These are phyloP conservation scores for Micrasema minimum DNA, from an alignment of 1,140 invertebrate genomes.

Conservation along the genomic window DNA sequence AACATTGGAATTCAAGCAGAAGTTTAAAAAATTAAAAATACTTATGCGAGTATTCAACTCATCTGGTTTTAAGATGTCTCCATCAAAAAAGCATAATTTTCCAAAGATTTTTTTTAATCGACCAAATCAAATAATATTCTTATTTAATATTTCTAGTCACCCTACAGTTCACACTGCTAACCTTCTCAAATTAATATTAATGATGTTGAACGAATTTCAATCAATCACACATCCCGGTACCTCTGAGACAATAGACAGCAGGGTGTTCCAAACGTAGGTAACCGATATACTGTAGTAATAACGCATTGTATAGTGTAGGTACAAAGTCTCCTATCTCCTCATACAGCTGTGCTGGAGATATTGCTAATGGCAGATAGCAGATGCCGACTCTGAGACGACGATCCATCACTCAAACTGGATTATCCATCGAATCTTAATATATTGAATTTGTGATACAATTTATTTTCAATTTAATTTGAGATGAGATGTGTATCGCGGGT, in stretches of 20 bases:
- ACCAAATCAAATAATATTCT: no score
- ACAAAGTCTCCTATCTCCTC: no score
- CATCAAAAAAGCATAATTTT: no score
- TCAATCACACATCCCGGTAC: constrained; percentile 45
- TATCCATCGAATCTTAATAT: constrained; percentile 12
- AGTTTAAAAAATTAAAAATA: no score
- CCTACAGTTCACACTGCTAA: constrained; percentile 26
- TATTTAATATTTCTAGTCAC: no score
- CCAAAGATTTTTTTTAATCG: no score
- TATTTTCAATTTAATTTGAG: constrained; percentile 22
- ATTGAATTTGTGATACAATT: constrained; percentile 13
- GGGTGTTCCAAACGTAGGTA: constrained; percentile 7
- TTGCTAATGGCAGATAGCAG: constrained; percentile 13
- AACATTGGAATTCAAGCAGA: no score
- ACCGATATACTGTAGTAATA: neutral
- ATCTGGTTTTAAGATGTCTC: no score
- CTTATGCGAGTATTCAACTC: no score
- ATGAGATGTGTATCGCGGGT: no score
- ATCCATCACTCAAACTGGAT: constrained; percentile 8
- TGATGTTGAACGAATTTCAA: constrained; percentile 51
- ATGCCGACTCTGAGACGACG: constrained; percentile 9
- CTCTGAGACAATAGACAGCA: constrained; percentile 46
- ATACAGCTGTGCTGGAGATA: neutral
- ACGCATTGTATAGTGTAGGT: no score
- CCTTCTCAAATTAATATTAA: constrained; percentile 51